Evolutionary conservation across 2,888 invertebrate genomes (phyloP).

Genomic region (Lochmaea capreae): DNA sequence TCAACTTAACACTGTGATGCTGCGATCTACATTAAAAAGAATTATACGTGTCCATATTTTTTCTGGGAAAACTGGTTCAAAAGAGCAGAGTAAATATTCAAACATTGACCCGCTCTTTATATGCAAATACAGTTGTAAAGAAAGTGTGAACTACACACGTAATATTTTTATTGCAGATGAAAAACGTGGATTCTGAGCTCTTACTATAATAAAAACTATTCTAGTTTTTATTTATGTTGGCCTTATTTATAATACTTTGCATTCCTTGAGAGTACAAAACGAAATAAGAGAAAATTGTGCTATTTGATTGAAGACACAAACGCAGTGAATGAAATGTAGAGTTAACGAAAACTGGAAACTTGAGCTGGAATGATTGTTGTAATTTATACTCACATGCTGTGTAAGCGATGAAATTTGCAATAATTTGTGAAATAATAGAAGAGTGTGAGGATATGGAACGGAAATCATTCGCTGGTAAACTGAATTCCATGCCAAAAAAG

Average conservation of each 20-base stretch:
- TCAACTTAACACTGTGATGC: not conserved
- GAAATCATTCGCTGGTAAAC: too few species aligned
- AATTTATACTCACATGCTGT: too few species aligned
- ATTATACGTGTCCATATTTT: slow-evolving; percentile 3
- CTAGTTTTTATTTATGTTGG: slow-evolving; percentile 3
- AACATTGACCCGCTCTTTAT: slow-evolving; percentile 16
- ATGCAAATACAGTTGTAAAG: slow-evolving; percentile 18
- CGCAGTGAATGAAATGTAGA: not conserved
- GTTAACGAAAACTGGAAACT: too few species aligned
- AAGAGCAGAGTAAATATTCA: slow-evolving; percentile 9
- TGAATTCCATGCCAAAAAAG: too few species aligned
- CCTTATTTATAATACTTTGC: not conserved
- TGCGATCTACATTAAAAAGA: not conserved
- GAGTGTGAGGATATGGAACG: too few species aligned
- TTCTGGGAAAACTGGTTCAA: slow-evolving; percentile 2
- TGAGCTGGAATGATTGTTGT: too few species aligned
- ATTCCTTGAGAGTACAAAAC: not conserved
- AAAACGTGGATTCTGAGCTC: slow-evolving; percentile 12
- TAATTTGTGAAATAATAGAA: too few species aligned
- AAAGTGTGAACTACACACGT: slow-evolving; percentile 21
- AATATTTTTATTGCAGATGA: slow-evolving; percentile 20
- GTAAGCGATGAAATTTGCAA: too few species aligned
- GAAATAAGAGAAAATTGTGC: not conserved
- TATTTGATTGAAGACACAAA: not conserved
- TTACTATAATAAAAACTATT: slow-evolving; percentile 5